These are phyloP conservation scores for Setophaga petechia DNA, from an alignment of 2,113 vertebrate genomes.

Conservation along the genomic window DNA sequence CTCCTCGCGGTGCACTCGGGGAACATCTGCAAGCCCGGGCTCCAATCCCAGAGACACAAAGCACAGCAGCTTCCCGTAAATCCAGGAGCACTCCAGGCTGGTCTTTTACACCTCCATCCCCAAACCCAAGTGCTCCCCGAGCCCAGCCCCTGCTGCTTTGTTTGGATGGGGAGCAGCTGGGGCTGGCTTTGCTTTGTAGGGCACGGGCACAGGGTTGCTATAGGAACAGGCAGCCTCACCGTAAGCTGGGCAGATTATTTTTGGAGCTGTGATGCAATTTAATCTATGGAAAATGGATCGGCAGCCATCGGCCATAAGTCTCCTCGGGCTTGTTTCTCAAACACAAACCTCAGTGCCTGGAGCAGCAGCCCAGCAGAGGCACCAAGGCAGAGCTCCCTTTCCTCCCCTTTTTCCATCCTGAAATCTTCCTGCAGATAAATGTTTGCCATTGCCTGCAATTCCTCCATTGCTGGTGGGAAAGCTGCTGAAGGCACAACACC, in stretches of 20 bases:
- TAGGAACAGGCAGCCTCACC: conserved; percentile 75
- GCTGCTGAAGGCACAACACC: background rate
- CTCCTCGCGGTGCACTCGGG: accelerated
- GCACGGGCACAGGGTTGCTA: conserved; percentile 77
- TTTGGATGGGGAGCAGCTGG: background rate
- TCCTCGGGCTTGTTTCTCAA: background rate
- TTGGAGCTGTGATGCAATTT: conserved; percentile 60
- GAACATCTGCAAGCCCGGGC: background rate
- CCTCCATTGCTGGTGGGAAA: background rate
- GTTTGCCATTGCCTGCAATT: background rate
- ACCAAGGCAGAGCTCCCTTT: background rate
- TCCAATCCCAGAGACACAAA: background rate
- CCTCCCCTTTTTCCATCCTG: background rate
- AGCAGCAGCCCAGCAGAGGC: background rate
- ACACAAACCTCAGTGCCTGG: background rate
- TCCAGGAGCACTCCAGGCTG: accelerated
- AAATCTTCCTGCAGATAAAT: background rate
- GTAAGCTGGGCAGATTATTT: conserved; percentile 66
- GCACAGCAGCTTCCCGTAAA: background rate
- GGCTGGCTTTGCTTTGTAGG: background rate
- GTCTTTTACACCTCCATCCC: accelerated
- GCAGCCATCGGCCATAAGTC: background rate
- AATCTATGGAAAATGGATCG: conserved; percentile 50
- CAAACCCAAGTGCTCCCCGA: accelerated
- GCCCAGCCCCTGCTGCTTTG: accelerated